A percentile compares a stretch with the other conserved stretches of the same genome.
Conservation (phyloP, 2,888 invertebrate species). For the Craniophora ligustri region DNA sequence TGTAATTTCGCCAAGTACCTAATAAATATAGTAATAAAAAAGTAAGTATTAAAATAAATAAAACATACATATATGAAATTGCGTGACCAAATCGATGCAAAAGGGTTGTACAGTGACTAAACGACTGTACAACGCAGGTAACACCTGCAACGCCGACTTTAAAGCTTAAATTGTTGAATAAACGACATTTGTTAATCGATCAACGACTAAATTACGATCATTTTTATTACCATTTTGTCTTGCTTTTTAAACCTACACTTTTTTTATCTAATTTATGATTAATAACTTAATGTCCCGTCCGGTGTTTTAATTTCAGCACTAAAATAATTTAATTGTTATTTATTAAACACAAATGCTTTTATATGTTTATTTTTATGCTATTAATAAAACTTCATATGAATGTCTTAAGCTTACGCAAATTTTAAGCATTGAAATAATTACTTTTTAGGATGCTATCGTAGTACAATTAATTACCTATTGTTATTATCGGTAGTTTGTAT, state of each 20-base stretch:
- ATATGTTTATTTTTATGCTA: no score
- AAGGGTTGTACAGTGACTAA: slow-evolving; percentile 37
- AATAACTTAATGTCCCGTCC: no score
- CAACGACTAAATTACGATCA: slow-evolving; percentile 39
- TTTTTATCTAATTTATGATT: background rate
- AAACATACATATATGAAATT: slow-evolving; percentile 24
- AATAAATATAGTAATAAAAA: slow-evolving; percentile 24
- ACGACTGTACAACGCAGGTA: slow-evolving; percentile 13
- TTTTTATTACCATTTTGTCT: slow-evolving; percentile 26
- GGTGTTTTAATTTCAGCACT: no score
- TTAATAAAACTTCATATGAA: no score
- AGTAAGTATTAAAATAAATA: slow-evolving; percentile 8
- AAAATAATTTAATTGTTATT: no score
- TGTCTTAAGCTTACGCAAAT: no score
- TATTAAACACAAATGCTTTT: no score
- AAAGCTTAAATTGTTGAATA: slow-evolving; percentile 36
- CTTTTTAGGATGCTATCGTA: no score
- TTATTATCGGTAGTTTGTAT: no score
- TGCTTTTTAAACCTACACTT: slow-evolving; percentile 10
- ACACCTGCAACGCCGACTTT: slow-evolving; percentile 44
- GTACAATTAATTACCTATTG: no score
- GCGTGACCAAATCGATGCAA: slow-evolving; percentile 34
- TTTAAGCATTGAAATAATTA: no score
- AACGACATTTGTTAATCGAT: slow-evolving; percentile 41
- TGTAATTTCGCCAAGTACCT: slow-evolving; percentile 18